A percentile compares a stretch with the other conserved stretches of the same genome.
These are phyloP conservation scores for Heliconius cydno DNA, from an alignment of 2,888 invertebrate species.

Conservation along the genomic window DNA sequence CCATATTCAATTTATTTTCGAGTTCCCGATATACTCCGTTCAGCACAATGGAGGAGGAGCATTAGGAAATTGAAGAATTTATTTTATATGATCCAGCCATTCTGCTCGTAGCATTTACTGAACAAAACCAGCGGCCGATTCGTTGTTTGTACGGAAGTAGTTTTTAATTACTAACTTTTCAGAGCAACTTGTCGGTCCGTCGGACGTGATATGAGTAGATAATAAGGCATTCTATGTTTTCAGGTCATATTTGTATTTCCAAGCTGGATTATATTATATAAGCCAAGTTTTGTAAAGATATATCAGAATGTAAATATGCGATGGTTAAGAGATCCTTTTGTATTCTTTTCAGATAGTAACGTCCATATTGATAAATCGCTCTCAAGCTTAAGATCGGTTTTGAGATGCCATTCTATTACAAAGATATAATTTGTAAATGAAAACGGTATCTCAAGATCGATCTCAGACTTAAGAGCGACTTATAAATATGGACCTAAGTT, in stretches of 20 bases:
- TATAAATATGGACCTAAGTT: too few relatives aligned
- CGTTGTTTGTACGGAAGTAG: slow-evolving; percentile 35
- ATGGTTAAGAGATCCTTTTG: background rate
- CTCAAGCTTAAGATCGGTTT: too few relatives aligned
- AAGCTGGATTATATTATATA: too few relatives aligned
- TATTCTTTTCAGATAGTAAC: background rate
- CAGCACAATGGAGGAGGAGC: slow-evolving; percentile 23
- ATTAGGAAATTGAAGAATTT: slow-evolving; percentile 38
- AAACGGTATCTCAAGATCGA: too few relatives aligned
- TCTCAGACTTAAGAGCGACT: too few relatives aligned
- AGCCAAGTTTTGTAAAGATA: too few relatives aligned
- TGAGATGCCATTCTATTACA: too few relatives aligned
- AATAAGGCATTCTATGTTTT: slow-evolving; percentile 16
- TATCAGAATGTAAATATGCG: background rate
- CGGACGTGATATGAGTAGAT: slow-evolving; percentile 37
- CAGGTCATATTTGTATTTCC: background rate
- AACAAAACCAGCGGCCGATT: slow-evolving; percentile 25
- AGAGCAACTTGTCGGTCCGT: slow-evolving; percentile 35
- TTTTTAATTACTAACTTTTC: slow-evolving; percentile 49
- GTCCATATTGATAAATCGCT: too few relatives aligned
- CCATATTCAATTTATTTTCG: slow-evolving; percentile 30
- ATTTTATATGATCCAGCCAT: slow-evolving; percentile 30
- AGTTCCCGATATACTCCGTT: slow-evolving; percentile 24
- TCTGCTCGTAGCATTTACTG: slow-evolving; percentile 21
- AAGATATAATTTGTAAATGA: too few relatives aligned